phyloP scores from a whole-genome alignment of 2,113 vertebrate species.

The Rattus rattus region DNA sequence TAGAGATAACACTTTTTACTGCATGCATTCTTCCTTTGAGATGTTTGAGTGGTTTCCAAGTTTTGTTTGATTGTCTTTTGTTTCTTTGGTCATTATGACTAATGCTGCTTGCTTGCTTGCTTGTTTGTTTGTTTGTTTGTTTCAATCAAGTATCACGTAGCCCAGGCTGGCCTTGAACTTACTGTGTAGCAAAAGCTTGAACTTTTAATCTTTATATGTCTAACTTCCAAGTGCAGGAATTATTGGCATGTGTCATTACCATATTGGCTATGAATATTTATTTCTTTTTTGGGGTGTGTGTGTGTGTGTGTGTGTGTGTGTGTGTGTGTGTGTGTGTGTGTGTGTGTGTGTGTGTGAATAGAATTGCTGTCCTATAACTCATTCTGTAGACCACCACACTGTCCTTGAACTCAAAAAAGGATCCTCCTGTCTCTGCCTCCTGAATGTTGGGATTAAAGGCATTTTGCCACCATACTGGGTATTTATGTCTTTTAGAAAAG shows the following conservation, averaged over 20 bases:
- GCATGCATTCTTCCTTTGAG: constrained; percentile 2
- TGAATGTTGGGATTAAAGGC: not conserved
- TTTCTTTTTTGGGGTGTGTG: not conserved
- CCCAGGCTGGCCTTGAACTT: not conserved
- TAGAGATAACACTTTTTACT: not conserved
- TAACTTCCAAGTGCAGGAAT: not conserved
- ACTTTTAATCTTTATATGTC: not conserved
- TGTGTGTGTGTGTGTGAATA: not conserved
- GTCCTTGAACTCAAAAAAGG: not conserved
- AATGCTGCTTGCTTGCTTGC: not conserved
- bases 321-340: not conserved
- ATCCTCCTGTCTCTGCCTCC: not conserved
- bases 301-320: not conserved
- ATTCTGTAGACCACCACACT: not conserved
- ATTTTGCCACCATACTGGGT: not conserved
- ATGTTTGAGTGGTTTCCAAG: constrained; percentile 21
- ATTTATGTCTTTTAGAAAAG: no score
- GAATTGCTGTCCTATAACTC: not conserved
- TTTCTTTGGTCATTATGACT: constrained; percentile 6
- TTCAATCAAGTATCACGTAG: not conserved
- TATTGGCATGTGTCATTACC: not conserved
- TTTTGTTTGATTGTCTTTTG: not conserved
- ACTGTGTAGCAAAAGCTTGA: not conserved
- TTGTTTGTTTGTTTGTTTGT: not conserved
- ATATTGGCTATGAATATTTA: not conserved